Evolutionary conservation across 1,140 invertebrate species (phyloP).

Genomic region (Zaprionus taronus): DNA sequence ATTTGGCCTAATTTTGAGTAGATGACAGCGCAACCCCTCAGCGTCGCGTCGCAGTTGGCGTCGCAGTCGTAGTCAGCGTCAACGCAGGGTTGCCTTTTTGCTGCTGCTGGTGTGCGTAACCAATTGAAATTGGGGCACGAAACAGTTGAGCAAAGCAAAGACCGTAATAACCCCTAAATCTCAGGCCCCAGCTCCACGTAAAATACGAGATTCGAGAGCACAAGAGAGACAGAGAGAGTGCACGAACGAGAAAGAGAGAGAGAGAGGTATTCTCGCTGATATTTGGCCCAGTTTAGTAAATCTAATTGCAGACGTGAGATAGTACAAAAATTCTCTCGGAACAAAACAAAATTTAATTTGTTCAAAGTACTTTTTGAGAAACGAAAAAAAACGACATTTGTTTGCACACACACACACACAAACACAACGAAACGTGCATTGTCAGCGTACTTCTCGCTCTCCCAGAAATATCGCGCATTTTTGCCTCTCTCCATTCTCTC

Average conservation of each 20-base stretch:
- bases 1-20: constrained; percentile 71
- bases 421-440: constrained; percentile 33
- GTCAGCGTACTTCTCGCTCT: constrained; percentile 42
- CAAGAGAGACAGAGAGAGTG: constrained; percentile 17
- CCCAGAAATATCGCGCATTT: constrained; percentile 36
- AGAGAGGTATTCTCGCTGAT: constrained; percentile 50
- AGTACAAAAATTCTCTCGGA: constrained; percentile 62
- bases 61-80: background rate
- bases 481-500: constrained; percentile 30
- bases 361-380: constrained; percentile 48
- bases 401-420: constrained; percentile 42
- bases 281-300: constrained; percentile 78
- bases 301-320: constrained; percentile 79
- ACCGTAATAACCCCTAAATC: constrained; percentile 70
- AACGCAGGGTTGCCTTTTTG: constrained; percentile 66
- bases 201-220: constrained; percentile 3
- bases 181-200: constrained; percentile 20
- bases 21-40: constrained; percentile 45
- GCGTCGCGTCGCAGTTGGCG: background rate
- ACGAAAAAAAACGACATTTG: constrained; percentile 48
- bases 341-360: constrained; percentile 63
- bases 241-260: constrained; percentile 5
- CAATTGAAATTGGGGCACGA: constrained; percentile 81
- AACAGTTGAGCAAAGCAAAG: constrained; percentile 78
- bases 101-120: constrained; percentile 66